phyloP scores from a whole-genome alignment of 2,888 invertebrate species.

The Netelia fuscicornis region DNA sequence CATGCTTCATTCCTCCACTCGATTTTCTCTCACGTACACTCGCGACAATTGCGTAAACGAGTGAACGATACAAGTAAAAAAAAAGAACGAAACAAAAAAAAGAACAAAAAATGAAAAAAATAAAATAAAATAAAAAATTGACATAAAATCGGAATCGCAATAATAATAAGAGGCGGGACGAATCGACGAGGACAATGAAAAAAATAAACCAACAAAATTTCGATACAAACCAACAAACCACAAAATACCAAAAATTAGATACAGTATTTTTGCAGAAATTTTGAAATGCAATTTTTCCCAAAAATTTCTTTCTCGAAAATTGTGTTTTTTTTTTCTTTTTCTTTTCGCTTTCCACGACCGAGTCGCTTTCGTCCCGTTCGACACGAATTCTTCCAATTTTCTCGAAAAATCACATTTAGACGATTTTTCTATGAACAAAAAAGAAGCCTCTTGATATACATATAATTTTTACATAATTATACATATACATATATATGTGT shows the following conservation, averaged over 20 bases:
- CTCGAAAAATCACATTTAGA: slow-evolving; percentile 52
- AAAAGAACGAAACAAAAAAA: slow-evolving; percentile 7
- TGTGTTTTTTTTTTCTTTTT: background rate
- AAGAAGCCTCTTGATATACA: slow-evolving; percentile 51
- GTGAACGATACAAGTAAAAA: slow-evolving; percentile 16
- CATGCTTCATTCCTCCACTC: slow-evolving; percentile 25
- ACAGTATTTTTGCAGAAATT: slow-evolving; percentile 7
- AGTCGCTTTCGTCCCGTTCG: slow-evolving; percentile 32
- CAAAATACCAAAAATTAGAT: slow-evolving; percentile 1
- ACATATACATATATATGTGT: slow-evolving; percentile 2
- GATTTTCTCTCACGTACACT: slow-evolving; percentile 34
- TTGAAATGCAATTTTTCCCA: slow-evolving; percentile 13
- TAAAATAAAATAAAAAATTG: slow-evolving; percentile 10
- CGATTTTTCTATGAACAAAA: slow-evolving; percentile 59
- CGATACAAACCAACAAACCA: background rate
- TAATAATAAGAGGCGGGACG: slow-evolving; percentile 35
- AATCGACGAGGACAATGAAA: slow-evolving; percentile 44
- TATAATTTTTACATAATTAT: slow-evolving; percentile 61
- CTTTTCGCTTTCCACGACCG: background rate
- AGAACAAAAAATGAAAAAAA: slow-evolving; percentile 4
- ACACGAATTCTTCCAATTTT: slow-evolving; percentile 62
- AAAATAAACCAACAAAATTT: background rate
- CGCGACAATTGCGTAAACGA: slow-evolving; percentile 4
- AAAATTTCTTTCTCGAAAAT: background rate
- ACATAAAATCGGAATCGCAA: slow-evolving; percentile 8